Percentiles rank a stretch among this genome's conserved stretches.
Conservation (phyloP, 2,113 vertebrate genomes). For the Cepphus grylle region DNA sequence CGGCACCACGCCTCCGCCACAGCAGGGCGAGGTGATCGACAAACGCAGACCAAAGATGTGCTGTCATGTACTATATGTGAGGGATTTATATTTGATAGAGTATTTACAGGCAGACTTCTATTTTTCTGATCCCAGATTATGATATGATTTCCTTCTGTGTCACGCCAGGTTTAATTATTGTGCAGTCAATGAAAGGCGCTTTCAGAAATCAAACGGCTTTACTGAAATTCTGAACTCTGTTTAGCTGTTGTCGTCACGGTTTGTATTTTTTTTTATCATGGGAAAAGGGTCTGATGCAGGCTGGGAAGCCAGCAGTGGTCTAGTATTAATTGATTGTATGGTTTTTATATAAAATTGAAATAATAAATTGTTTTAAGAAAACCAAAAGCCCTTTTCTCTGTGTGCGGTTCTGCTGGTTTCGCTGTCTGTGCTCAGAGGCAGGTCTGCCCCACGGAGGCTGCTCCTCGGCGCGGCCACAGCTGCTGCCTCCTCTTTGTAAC, state of each 20-base stretch:
- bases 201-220: background rate
- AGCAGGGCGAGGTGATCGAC: rapidly evolving
- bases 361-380: slow-evolving; percentile 56
- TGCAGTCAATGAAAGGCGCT: background rate
- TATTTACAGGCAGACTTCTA: background rate
- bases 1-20: rapidly evolving
- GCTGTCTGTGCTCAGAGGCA: rapidly evolving
- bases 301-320: background rate
- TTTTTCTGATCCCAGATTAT: background rate
- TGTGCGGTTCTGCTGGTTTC: rapidly evolving
- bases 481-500: rapidly evolving
- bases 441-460: background rate
- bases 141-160: background rate
- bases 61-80: rapidly evolving
- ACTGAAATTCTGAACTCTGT: background rate
- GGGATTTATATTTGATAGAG: background rate
- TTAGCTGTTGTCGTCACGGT: background rate
- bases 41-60: background rate
- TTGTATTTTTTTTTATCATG: background rate
- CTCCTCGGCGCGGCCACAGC: rapidly evolving
- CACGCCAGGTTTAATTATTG: background rate
- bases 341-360: slow-evolving; percentile 38
- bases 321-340: background rate
- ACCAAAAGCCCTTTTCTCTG: background rate
- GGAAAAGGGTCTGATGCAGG: background rate